Percentiles rank a stretch among this genome's conserved stretches.
Evolutionary conservation across 2,888 invertebrate genomes (phyloP).

Genomic region (Callimorpha dominula): DNA sequence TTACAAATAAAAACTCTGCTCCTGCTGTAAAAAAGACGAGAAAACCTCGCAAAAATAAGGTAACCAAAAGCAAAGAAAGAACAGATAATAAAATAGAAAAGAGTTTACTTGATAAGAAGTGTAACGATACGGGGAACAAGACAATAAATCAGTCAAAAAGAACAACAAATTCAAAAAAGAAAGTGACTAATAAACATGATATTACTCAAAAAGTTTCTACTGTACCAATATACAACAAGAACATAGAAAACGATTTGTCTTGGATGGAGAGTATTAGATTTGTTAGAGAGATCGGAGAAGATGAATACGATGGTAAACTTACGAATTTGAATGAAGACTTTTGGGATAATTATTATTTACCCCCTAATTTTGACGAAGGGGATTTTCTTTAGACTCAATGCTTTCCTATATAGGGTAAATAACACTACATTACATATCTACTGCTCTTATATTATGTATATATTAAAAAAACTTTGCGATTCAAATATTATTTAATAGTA

Average conservation of each 20-base stretch:
- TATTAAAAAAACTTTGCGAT: constrained; percentile 43
- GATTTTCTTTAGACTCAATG: constrained; percentile 53
- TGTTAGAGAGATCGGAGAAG: constrained; percentile 63
- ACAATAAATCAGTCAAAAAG: neutral
- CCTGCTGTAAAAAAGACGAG: constrained; percentile 31
- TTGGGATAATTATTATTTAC: constrained; percentile 69
- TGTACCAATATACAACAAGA: constrained; percentile 34
- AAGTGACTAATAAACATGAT: neutral
- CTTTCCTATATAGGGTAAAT: neutral
- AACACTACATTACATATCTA: neutral
- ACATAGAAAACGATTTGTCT: constrained; percentile 59
- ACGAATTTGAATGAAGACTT: constrained; percentile 56
- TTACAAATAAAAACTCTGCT: neutral
- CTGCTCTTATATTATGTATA: neutral
- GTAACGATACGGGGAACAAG: neutral
- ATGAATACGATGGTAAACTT: constrained; percentile 59
- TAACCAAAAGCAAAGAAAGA: constrained; percentile 1
- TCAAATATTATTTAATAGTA: constrained; percentile 45
- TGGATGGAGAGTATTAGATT: constrained; percentile 74
- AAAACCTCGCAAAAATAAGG: constrained; percentile 35
- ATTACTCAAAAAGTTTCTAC: neutral
- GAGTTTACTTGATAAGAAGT: neutral
- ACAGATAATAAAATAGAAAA: neutral
- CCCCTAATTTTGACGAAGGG: constrained; percentile 57
- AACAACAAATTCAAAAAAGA: neutral